Conservation (phyloP, 2,797 vertebrate genomes). For the Cryptoblepharus egeriae region DNA sequence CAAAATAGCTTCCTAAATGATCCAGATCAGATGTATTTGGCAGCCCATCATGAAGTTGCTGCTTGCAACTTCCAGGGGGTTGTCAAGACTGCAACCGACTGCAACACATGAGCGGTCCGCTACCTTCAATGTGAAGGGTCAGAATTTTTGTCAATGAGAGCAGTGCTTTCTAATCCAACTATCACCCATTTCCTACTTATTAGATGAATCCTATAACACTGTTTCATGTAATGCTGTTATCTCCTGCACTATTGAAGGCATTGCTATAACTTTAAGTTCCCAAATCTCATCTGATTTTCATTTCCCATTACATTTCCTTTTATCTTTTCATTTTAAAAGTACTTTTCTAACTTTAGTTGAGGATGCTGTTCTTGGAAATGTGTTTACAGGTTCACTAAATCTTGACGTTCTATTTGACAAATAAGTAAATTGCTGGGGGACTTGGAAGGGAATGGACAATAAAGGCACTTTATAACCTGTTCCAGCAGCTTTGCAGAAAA, state of each 20-base stretch:
- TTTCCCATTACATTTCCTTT: not conserved
- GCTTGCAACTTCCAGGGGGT: not conserved
- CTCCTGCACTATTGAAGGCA: no score
- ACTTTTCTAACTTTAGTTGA: not conserved
- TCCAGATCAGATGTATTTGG: no score
- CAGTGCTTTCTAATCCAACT: no score
- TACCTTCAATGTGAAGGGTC: not conserved
- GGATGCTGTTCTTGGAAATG: not conserved
- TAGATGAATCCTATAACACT: no score
- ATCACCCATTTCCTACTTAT: no score
- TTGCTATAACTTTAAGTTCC: no score
- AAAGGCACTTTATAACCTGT: conserved; percentile 5
- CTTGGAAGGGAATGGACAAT: not conserved
- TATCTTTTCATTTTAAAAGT: not conserved
- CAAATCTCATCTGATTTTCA: not conserved
- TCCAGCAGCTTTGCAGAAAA: not conserved
- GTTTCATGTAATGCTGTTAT: no score
- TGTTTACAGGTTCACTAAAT: not conserved
- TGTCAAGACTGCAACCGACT: not conserved
- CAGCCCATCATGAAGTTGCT: not conserved
- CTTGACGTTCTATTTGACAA: not conserved
- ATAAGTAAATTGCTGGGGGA: conserved; percentile 2
- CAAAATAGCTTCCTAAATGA: no score
- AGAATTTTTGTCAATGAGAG: no score
- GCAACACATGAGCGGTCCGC: not conserved